Evolutionary conservation across 2,113 vertebrate species (phyloP).

Genomic region (Xerus inauris): DNA sequence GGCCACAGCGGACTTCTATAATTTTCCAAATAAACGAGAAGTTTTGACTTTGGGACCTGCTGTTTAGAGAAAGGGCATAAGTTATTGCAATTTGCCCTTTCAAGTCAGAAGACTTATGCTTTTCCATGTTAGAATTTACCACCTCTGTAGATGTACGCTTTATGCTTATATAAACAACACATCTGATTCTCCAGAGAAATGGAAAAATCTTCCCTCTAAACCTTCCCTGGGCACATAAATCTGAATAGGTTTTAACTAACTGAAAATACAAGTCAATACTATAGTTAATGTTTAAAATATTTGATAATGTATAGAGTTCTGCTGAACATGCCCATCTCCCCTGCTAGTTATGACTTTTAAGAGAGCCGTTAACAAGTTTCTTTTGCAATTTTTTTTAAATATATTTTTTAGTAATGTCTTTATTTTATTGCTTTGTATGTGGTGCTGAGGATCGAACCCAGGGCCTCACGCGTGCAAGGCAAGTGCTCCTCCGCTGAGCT

Average conservation of each 20-base stretch:
- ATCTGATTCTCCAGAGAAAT: not conserved
- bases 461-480: too few species aligned
- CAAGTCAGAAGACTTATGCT: not conserved
- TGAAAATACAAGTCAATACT: not conserved
- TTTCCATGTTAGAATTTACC: not conserved
- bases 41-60: constrained; percentile 24
- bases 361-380: not conserved
- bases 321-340: not conserved
- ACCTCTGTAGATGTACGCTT: not conserved
- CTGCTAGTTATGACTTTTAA: not conserved
- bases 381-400: not conserved
- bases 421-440: too few species aligned
- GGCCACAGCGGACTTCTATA: not conserved
- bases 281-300: not conserved
- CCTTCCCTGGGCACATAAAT: not conserved
- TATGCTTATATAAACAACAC: not conserved
- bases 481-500: too few species aligned
- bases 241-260: constrained; percentile 52
- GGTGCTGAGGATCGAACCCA: too few species aligned
- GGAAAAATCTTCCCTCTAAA: not conserved
- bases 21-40: constrained; percentile 48
- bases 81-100: constrained; percentile 9
- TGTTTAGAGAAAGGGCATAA: not conserved
- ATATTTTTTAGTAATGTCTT: too few species aligned
- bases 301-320: not conserved